phyloP scores from a whole-genome alignment of 1,140 invertebrate species.

The Diuraphis noxia region DNA sequence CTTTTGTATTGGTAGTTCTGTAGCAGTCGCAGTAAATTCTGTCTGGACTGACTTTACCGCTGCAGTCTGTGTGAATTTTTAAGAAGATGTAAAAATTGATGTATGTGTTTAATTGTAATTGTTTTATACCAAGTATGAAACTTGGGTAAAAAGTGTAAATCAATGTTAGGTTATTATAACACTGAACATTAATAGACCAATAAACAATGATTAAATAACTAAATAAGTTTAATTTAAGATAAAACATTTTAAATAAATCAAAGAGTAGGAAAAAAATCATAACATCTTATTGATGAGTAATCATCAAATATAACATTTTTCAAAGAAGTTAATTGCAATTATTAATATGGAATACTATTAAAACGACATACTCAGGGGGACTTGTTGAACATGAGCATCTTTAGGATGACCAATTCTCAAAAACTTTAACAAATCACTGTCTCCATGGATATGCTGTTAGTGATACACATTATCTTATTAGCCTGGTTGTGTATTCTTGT shows the following conservation, averaged over 20 bases:
- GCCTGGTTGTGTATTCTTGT: not conserved
- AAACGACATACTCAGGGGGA: not conserved
- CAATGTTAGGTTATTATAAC: not conserved
- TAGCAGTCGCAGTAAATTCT: too few species aligned
- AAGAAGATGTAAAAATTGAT: too few species aligned
- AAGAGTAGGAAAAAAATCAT: not conserved
- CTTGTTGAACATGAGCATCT: not conserved
- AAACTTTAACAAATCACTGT: not conserved
- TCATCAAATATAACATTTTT: not conserved
- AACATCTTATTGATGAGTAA: not conserved
- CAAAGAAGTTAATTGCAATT: not conserved
- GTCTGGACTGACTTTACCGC: too few species aligned
- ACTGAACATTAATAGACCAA: not conserved
- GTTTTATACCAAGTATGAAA: not conserved
- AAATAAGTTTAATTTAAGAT: not conserved
- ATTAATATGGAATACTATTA: not conserved
- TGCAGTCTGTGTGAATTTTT: too few species aligned
- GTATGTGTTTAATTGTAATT: not conserved
- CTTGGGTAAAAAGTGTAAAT: not conserved
- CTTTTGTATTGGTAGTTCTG: too few species aligned
- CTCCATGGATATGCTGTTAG: not conserved
- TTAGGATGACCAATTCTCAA: too few species aligned
- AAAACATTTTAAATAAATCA: not conserved
- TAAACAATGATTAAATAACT: not conserved
- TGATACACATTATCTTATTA: not conserved